A percentile compares a stretch with the other conserved stretches of the same genome.
phyloP scores from a whole-genome alignment of 2,888 invertebrate genomes.

The Lasioglossum leucozonium region DNA sequence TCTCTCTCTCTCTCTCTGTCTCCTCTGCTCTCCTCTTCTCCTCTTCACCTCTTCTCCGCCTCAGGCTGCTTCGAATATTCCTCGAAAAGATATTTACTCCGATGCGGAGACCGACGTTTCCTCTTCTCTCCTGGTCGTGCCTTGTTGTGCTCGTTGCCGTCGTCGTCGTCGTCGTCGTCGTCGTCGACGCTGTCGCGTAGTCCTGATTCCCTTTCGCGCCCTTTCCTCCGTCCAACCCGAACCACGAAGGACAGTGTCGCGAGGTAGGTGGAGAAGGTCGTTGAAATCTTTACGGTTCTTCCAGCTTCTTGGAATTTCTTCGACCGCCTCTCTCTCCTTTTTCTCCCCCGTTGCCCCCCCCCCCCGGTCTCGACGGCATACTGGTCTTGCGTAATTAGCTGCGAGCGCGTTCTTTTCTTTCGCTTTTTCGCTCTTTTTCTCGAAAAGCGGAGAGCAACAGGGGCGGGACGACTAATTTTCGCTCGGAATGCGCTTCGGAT shows the following conservation, averaged over 20 bases:
- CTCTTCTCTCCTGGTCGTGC: not conserved
- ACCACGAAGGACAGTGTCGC: constrained; percentile 60
- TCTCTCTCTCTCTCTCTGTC: not conserved
- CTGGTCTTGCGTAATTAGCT: constrained; percentile 72
- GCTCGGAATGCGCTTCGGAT: constrained; percentile 51
- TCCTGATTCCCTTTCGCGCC: constrained; percentile 5
- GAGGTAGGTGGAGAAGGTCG: constrained; percentile 66
- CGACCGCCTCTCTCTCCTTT: constrained; percentile 26
- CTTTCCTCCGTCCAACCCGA: constrained; percentile 44
- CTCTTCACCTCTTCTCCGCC: not conserved
- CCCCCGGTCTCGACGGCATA: not conserved
- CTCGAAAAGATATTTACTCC: constrained; percentile 28
- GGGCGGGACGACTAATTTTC: constrained; percentile 37
- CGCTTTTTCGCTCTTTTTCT: not conserved
- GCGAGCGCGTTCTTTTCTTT: constrained; percentile 28
- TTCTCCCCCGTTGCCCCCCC: not conserved
- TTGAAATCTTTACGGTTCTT: constrained; percentile 73
- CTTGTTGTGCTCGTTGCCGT: not conserved
- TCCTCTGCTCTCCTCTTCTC: not conserved
- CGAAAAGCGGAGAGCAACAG: constrained; percentile 13
- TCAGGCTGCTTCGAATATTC: constrained; percentile 16
- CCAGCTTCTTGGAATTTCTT: constrained; percentile 70
- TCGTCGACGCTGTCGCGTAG: constrained; percentile 1
- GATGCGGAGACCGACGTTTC: not conserved
- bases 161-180: not conserved